A percentile compares a stretch with the other conserved stretches of the same genome.
phyloP scores from a whole-genome alignment of 1,140 invertebrate genomes.

The Thaumetopoea pityocampa region DNA sequence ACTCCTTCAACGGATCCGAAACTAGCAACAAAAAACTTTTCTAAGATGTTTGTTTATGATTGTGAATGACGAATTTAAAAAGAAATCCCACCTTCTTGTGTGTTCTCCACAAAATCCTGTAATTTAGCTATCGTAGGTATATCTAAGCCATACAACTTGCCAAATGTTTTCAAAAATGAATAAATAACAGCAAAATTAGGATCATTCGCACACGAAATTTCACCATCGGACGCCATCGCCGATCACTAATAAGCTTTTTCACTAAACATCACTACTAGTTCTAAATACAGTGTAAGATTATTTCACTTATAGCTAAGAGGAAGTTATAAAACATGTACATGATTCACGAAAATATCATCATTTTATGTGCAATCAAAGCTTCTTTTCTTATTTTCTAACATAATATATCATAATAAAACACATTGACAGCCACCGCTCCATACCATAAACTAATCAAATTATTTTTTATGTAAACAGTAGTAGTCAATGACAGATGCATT shows the following conservation, averaged over 20 bases:
- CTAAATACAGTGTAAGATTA: constrained; percentile 53
- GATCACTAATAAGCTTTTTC: constrained; percentile 62
- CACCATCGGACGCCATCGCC: constrained; percentile 90
- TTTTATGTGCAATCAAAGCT: constrained; percentile 59
- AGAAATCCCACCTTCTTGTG: constrained; percentile 84
- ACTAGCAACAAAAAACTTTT: constrained; percentile 82
- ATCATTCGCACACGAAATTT: constrained; percentile 92
- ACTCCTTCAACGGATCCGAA: constrained; percentile 84
- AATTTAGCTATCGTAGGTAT: constrained; percentile 87
- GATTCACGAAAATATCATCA: constrained; percentile 73
- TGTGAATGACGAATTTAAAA: constrained; percentile 43
- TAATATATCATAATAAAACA: constrained; percentile 69
- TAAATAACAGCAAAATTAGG: constrained; percentile 97
- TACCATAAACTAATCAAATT: constrained; percentile 54
- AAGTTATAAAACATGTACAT: constrained; percentile 73
- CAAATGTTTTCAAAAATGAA: constrained; percentile 93
- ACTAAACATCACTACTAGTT: constrained; percentile 59
- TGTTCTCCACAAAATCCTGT: constrained; percentile 92
- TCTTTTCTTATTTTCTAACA: constrained; percentile 63
- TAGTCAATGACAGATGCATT: constrained; percentile 1
- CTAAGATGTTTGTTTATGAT: constrained; percentile 63
- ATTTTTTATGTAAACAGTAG: constrained; percentile 13
- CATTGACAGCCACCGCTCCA: constrained; percentile 69
- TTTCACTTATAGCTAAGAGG: constrained; percentile 63
- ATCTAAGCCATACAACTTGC: constrained; percentile 85